A percentile compares a stretch with the other conserved stretches of the same genome.
Conservation (phyloP, 2,888 invertebrate species). For the Troglohyphantes excavatus region DNA sequence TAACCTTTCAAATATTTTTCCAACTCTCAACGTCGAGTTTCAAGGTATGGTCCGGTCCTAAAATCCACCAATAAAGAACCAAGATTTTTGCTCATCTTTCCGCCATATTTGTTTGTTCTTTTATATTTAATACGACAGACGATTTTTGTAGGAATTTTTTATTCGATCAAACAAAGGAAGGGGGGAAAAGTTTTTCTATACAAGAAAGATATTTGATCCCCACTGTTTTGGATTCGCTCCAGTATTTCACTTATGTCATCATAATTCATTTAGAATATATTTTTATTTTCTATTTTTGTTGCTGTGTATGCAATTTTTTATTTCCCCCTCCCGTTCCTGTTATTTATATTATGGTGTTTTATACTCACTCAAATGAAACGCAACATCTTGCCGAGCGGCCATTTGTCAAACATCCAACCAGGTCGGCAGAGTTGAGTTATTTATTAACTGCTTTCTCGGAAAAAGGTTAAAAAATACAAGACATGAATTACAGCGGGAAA, state of each 20-base stretch:
- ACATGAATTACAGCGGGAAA: background rate
- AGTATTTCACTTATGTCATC: background rate
- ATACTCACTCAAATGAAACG: background rate
- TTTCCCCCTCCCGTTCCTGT: background rate
- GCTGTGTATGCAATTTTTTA: background rate
- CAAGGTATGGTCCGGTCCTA: background rate
- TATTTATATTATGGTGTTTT: slow-evolving; percentile 9
- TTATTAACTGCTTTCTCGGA: background rate
- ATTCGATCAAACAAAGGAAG: background rate
- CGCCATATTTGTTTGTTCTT: background rate
- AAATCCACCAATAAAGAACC: background rate
- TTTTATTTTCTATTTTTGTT: slow-evolving; percentile 1
- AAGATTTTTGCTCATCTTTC: background rate
- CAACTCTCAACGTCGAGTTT: background rate
- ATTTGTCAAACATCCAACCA: background rate
- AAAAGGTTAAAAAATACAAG: background rate
- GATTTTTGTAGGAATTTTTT: background rate
- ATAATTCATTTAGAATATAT: background rate
- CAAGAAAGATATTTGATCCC: background rate
- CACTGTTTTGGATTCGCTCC: background rate
- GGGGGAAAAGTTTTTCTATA: background rate
- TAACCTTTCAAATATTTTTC: background rate
- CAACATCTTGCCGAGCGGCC: background rate
- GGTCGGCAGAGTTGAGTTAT: background rate
- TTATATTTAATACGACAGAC: background rate